phyloP scores from a whole-genome alignment of 2,888 invertebrate genomes.

The Patella pellucida region DNA sequence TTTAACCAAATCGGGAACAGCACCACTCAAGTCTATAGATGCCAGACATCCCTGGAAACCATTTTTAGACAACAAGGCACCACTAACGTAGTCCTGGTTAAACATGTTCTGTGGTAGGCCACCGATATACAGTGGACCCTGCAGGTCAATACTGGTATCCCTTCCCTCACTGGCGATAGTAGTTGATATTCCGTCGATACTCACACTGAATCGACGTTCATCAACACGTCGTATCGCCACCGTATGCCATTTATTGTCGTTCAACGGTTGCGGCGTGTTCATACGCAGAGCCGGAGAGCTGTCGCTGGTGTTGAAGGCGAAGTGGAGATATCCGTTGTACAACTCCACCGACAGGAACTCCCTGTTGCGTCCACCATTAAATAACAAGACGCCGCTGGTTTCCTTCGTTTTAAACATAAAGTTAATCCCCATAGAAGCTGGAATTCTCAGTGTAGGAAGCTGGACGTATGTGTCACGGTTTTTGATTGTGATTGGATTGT shows the following conservation, averaged over 20 bases:
- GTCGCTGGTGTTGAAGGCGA: constrained; percentile 61
- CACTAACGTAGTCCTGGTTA: constrained; percentile 35
- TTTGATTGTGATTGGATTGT: constrained; percentile 55
- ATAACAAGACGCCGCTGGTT: constrained; percentile 56
- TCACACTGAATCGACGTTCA: constrained; percentile 44
- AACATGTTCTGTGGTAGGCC: constrained; percentile 57
- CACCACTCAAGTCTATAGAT: constrained; percentile 58
- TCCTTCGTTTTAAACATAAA: constrained; percentile 62
- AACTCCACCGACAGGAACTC: constrained; percentile 63
- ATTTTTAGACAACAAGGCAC: constrained; percentile 51
- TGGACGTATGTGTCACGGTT: constrained; percentile 42
- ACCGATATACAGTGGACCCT: constrained; percentile 43
- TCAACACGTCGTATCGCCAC: constrained; percentile 46
- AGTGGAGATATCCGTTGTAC: constrained; percentile 56
- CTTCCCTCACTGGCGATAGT: constrained; percentile 42
- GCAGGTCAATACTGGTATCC: constrained; percentile 39
- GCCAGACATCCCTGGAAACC: constrained; percentile 68
- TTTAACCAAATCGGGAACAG: constrained; percentile 50
- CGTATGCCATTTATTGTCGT: constrained; percentile 62
- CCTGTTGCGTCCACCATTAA: constrained; percentile 48
- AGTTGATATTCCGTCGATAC: constrained; percentile 42
- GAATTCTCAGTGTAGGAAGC: constrained; percentile 42
- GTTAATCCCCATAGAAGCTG: constrained; percentile 45
- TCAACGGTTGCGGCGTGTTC: constrained; percentile 37
- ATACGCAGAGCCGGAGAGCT: constrained; percentile 32